Conservation (phyloP, 2,113 vertebrate genomes). For the Aspiorhynchus laticeps region DNA sequence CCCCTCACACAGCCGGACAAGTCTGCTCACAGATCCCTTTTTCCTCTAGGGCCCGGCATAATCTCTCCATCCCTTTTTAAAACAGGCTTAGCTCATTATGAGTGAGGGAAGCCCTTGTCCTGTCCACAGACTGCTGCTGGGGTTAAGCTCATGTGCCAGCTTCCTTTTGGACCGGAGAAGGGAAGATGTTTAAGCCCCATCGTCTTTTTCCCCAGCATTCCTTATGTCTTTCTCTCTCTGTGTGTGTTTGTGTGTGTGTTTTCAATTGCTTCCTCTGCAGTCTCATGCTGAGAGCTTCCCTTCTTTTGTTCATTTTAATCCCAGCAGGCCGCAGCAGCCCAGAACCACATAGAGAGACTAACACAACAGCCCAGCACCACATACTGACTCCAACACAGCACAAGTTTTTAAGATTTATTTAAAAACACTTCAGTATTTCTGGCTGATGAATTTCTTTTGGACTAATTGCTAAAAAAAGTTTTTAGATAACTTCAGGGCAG, state of each 20-base stretch:
- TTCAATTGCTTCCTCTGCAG: conserved; percentile 12
- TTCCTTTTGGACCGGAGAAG: conserved; percentile 42
- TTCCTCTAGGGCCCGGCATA: conserved; percentile 14
- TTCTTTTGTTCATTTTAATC: conserved; percentile 51
- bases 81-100: conserved; percentile 58
- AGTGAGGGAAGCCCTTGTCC: conserved; percentile 52
- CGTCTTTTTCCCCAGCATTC: conserved; percentile 9
- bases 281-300: conserved; percentile 43
- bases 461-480: neutral
- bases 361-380: conserved; percentile 14
- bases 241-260: neutral
- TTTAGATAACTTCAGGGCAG: neutral
- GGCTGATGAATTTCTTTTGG: neutral
- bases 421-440: conserved; percentile 17
- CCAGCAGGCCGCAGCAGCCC: conserved; percentile 39
- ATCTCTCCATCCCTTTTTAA: conserved; percentile 52
- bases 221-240: neutral
- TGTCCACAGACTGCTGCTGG: conserved; percentile 39
- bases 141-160: conserved; percentile 52
- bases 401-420: neutral
- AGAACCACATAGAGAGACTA: conserved; percentile 20
- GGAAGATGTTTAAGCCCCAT: conserved; percentile 39
- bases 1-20: conserved; percentile 25
- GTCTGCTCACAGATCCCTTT: conserved; percentile 18
- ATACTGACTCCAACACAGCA: neutral